Evolutionary conservation across 2,888 invertebrate species (phyloP).

Genomic region (Lasioglossum vierecki): DNA sequence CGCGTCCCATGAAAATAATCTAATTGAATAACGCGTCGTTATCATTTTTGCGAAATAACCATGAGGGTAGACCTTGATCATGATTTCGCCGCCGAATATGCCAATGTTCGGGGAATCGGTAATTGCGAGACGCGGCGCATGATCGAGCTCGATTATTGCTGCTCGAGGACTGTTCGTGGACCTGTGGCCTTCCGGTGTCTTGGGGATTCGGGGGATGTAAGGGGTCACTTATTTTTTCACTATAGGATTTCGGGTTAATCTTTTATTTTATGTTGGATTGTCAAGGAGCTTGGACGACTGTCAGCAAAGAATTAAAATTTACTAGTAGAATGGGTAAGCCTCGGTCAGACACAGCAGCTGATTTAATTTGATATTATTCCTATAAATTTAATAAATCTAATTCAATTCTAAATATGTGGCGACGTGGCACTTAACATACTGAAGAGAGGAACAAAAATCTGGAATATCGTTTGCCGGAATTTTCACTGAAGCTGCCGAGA

Average conservation of each 20-base stretch:
- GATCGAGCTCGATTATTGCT: not conserved
- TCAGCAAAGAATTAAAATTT: not conserved
- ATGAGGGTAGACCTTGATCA: constrained; percentile 58
- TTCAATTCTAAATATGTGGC: not conserved
- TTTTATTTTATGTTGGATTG: not conserved
- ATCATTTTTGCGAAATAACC: constrained; percentile 64
- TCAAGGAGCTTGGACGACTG: not conserved
- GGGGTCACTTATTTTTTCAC: not conserved
- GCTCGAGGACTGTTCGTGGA: not conserved
- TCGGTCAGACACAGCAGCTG: not conserved
- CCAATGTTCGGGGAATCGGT: constrained; percentile 42
- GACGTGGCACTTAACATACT: not conserved
- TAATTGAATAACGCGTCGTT: constrained; percentile 70
- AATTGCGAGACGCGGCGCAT: constrained; percentile 24
- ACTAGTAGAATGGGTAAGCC: not conserved
- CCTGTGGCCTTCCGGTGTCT: not conserved
- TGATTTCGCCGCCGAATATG: constrained; percentile 42
- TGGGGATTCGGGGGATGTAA: not conserved
- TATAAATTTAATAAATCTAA: too few relatives aligned
- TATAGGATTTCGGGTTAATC: not conserved
- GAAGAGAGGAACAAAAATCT: not conserved
- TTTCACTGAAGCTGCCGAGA: not conserved
- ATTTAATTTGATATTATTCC: not conserved
- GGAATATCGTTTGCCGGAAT: not conserved
- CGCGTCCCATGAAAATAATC: constrained; percentile 70